Conservation (phyloP, 2,797 vertebrate species). For the Chelonia mydas region DNA sequence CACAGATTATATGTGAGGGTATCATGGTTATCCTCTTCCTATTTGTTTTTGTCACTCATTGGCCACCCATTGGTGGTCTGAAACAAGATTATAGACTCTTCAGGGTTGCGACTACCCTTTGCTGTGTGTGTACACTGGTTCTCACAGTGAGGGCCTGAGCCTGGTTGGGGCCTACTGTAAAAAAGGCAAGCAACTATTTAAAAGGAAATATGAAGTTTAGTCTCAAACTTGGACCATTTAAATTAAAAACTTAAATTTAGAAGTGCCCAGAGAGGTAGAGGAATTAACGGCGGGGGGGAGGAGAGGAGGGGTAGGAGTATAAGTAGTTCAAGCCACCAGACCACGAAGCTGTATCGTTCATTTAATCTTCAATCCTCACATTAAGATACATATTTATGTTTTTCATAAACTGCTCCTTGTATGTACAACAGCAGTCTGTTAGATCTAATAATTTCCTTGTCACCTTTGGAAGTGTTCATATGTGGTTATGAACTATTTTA, state of each 20-base stretch:
- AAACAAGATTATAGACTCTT: no score
- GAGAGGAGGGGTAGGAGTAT: not conserved
- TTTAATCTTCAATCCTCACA: not conserved
- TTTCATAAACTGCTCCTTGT: not conserved
- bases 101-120: not conserved
- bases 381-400: slow-evolving; percentile 4
- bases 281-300: not conserved
- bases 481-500: not conserved
- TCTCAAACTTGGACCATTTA: not conserved
- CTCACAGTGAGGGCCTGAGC: not conserved
- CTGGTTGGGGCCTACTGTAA: no score
- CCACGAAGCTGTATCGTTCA: not conserved
- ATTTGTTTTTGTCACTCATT: not conserved
- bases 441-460: not conserved
- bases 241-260: not conserved
- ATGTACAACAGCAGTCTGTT: not conserved
- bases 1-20: no score
- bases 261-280: not conserved
- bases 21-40: not conserved
- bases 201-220: not conserved
- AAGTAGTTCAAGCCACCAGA: not conserved
- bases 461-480: not conserved
- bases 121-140: not conserved
- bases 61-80: no score
- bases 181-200: not conserved